Conservation (phyloP, 2,888 invertebrate genomes). For the Anoplius nigerrimus region DNA sequence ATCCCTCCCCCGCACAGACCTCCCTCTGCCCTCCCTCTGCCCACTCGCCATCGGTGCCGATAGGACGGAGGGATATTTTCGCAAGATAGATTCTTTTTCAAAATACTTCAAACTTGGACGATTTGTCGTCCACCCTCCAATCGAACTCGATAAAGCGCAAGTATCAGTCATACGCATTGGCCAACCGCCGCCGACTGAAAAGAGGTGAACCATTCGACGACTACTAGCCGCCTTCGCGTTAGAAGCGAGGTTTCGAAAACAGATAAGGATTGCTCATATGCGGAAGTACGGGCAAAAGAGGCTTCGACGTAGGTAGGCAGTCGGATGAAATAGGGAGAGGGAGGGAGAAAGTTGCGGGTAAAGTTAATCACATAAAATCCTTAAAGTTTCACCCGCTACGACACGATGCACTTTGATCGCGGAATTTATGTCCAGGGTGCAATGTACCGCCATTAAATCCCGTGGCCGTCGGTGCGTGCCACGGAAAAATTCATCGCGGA, state of each 20-base stretch:
- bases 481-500: slow-evolving; percentile 60
- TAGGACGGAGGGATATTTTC: slow-evolving; percentile 55
- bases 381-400: slow-evolving; percentile 59
- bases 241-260: not conserved
- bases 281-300: not conserved
- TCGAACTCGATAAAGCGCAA: slow-evolving; percentile 57
- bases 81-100: slow-evolving; percentile 62
- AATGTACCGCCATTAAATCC: slow-evolving; percentile 64
- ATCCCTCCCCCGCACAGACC: slow-evolving; percentile 31
- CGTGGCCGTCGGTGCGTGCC: slow-evolving; percentile 58
- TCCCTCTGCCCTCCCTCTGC: slow-evolving; percentile 18
- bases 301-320: slow-evolving; percentile 5
- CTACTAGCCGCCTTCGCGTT: not conserved
- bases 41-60: slow-evolving; percentile 16
- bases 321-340: slow-evolving; percentile 12
- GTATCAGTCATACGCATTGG: slow-evolving; percentile 35
- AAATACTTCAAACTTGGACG: slow-evolving; percentile 70
- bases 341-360: slow-evolving; percentile 30
- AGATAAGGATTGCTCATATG: not conserved
- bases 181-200: slow-evolving; percentile 31
- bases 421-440: slow-evolving; percentile 61
- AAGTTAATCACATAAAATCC: slow-evolving; percentile 68
- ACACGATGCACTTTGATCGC: slow-evolving; percentile 60
- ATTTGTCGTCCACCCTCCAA: slow-evolving; percentile 62
- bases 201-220: slow-evolving; percentile 20